Evolutionary conservation across 2,797 vertebrate species (phyloP), one percentile per base, ranked within the genome.

Genomic region (Schizopygopsis malacanthus): DNA sequence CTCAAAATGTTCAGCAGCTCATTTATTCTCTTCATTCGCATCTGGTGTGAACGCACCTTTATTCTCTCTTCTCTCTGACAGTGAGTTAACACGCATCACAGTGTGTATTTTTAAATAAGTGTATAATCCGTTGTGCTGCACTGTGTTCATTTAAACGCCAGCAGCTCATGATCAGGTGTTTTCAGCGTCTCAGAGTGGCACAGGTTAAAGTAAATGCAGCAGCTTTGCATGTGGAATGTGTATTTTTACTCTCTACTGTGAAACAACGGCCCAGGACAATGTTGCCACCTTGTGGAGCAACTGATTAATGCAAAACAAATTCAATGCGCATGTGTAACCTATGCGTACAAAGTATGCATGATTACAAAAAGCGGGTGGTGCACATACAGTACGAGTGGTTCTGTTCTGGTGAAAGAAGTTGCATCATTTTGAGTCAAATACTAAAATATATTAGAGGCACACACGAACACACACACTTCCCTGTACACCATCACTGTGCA

Each of bases 401-500:
- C 54, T 22, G 8, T 56, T 22, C 56, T 10, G 7, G 22, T 59
- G 56, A 59, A 10, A 59, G n/a, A 59, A 59, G 1, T 11, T 59
- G 56, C 4, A 0, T 59, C 56, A 59, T 43, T 2, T 43, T 43
- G 41, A 2, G 0, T 43, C 41, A 43, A 10, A 43, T 43, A 2
- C 28, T 18, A 8, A 67, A 37, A 7, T 9, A 37, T 37, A 67
- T 28, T 18, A 61, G 22, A 37, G 33, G 6, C 75, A 65, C 86
- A 63, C 76, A 69, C 65, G 78, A 79, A 85, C 43, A 82, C 43
- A 78, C 81, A 73, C 72, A 79, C 41, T 2, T 86, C 78, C 89
- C 87, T 78, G 56, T 63, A 67, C 81, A 82, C 81, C 80, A 81
- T 83, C 54, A 83, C 72, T 81, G 81, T 72, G 77, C 87, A 87